Evolutionary conservation across 2,113 vertebrate species (phyloP).

Genomic region (Cyanoderma ruficeps): DNA sequence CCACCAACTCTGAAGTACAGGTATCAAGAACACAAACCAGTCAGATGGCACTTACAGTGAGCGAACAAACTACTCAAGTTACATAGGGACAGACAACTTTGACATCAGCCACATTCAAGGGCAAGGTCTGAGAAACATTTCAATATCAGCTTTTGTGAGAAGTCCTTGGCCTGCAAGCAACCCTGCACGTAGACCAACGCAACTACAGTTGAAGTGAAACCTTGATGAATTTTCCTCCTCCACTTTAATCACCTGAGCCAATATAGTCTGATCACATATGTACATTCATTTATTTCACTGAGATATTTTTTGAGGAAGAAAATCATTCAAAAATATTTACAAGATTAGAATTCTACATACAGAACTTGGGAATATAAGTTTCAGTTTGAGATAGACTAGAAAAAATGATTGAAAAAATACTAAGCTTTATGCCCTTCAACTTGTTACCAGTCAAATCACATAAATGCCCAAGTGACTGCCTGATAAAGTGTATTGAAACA

Average conservation of each 20-base stretch:
- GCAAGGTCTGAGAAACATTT: background rate
- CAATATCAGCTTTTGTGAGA: background rate
- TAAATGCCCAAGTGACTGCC: background rate
- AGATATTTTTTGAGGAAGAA: background rate
- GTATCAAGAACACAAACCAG: background rate
- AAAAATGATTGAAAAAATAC: background rate
- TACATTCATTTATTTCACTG: background rate
- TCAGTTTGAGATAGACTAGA: background rate
- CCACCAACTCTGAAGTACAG: background rate
- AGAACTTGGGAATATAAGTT: background rate
- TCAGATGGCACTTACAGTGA: background rate
- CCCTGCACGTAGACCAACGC: background rate
- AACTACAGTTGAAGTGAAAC: background rate
- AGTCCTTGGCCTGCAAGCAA: background rate
- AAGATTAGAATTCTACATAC: background rate
- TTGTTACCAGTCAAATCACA: background rate
- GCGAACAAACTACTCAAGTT: background rate
- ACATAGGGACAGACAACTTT: background rate
- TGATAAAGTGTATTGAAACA: background rate
- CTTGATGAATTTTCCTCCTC: background rate
- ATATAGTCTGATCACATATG: background rate
- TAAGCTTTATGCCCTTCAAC: background rate
- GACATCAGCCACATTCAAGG: background rate
- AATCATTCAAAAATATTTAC: background rate
- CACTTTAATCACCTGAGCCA: background rate